Base-by-base conservation (phyloP, 2,888 invertebrate genomes). In the Drosophila yooni region DNA sequence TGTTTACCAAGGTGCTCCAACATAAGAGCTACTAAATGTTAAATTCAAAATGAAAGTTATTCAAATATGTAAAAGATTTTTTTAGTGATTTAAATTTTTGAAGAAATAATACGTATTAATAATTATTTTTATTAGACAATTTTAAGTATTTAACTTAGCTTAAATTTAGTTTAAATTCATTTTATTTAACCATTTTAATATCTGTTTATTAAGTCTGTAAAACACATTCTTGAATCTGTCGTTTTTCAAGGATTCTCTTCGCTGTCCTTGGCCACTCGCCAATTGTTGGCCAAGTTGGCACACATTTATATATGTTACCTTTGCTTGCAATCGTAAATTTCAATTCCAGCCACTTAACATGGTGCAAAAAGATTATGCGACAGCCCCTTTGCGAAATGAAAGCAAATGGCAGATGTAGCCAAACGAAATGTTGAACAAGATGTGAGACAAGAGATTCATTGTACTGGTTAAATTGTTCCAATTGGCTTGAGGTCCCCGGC, bases 311-410 rank as follows among this genome's bases (percentile, higher is more conserved):
- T 85, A 74, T 68, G 75, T 86, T 88, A 90, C 76, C 75, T 80
- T 85, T 72, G 57, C 67, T 53, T 70, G 74, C 76, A 76, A 83
- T 88, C 90, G 90, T 90, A 90, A 90, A 87, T 87, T 87, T 83
- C 89, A 88, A 87, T 87, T 90, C 68, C 70, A 74, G 89, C 70
- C 86, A 87, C 86, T 87, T 90, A 90, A 86, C 81, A 64, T 71
- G 70, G 67, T 70, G 76, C 78, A 73, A 77, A 69, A 74, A 87
- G 86, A 90, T 87, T 87, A 88, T 90, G 90, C 86, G 86, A 81
- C 88, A 88, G 70, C 74, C 48, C 60, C 76, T 70, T 77, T 27
- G 69, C 70, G 53, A 75, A 85, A 89, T 87, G 88, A 87, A 89
- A 79, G 84, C 74, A 87, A 89, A 87, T 87, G 84, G 84, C 71